Evolutionary conservation across 2,113 vertebrate species (phyloP).

Genomic region (Carettochelys insculpta): DNA sequence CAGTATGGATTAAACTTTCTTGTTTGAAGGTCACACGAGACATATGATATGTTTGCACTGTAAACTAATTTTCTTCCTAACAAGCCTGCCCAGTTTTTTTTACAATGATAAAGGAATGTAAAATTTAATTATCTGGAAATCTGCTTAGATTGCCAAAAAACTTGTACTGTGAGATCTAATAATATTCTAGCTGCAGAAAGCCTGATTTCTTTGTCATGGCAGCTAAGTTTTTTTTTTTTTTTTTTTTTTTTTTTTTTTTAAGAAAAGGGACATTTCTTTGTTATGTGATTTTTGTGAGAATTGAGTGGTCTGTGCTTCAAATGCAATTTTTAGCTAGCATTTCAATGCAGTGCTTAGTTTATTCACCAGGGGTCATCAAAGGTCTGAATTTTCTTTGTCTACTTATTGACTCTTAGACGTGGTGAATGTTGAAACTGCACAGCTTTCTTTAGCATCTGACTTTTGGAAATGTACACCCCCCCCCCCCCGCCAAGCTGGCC

Average conservation of each 20-base stretch:
- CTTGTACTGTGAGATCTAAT: background rate
- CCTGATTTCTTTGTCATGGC: background rate
- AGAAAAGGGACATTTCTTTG: background rate
- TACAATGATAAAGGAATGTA: background rate
- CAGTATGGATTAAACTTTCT: background rate
- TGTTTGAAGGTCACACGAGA: background rate
- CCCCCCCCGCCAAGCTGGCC: too few relatives aligned
- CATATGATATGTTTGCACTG: background rate
- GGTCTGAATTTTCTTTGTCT: constrained; percentile 83
- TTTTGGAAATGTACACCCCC: background rate
- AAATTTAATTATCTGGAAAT: background rate
- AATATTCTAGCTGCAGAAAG: background rate
- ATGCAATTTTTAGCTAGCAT: constrained; percentile 18
- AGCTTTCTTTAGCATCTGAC: constrained; percentile 1
- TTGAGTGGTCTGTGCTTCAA: background rate
- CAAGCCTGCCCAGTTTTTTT: background rate
- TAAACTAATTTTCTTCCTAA: background rate
- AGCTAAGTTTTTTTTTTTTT: background rate
- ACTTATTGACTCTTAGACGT: constrained; percentile 54
- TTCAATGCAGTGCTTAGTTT: constrained; percentile 84
- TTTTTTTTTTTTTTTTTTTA: background rate
- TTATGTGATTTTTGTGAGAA: background rate
- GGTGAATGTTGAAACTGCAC: constrained; percentile 11
- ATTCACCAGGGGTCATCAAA: constrained; percentile 89
- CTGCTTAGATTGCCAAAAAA: background rate